Evolutionary conservation across 2,797 vertebrate species (phyloP).

Genomic region (Antrozous pallidus): DNA sequence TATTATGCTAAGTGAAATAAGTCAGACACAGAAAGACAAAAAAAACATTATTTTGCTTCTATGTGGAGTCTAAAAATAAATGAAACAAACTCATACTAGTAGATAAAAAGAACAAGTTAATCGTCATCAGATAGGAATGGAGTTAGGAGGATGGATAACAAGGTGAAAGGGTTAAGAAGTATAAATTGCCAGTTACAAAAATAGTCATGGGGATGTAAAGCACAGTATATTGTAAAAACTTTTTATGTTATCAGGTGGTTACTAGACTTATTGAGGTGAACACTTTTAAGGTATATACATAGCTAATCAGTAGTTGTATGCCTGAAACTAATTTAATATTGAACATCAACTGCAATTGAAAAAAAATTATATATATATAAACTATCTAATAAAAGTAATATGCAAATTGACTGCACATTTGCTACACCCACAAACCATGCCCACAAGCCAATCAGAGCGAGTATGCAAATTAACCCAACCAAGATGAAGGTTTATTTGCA

Average conservation of each 20-base stretch:
- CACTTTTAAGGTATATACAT: neutral
- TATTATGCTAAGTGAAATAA: neutral
- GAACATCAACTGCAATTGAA: neutral
- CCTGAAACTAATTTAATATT: neutral
- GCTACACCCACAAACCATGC: too few relatives aligned
- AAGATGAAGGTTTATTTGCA: too few relatives aligned
- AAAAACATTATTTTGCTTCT: neutral
- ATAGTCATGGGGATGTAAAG: neutral
- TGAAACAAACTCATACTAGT: neutral
- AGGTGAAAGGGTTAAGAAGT: neutral
- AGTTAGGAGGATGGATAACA: neutral
- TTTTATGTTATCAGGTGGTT: neutral
- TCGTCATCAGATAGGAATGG: neutral
- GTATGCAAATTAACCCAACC: too few relatives aligned
- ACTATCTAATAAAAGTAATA: too few relatives aligned
- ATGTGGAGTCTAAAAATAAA: neutral
- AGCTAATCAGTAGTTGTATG: neutral
- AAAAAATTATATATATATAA: neutral
- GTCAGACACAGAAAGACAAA: neutral
- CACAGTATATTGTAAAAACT: neutral
- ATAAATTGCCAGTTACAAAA: neutral
- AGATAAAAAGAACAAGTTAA: neutral
- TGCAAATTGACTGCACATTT: too few relatives aligned
- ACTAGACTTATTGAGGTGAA: neutral
- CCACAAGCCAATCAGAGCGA: too few relatives aligned